Evolutionary conservation across 2,888 invertebrate genomes (phyloP), one percentile per base, ranked within the genome.

Genomic region (Caenorhabditis sinica): DNA sequence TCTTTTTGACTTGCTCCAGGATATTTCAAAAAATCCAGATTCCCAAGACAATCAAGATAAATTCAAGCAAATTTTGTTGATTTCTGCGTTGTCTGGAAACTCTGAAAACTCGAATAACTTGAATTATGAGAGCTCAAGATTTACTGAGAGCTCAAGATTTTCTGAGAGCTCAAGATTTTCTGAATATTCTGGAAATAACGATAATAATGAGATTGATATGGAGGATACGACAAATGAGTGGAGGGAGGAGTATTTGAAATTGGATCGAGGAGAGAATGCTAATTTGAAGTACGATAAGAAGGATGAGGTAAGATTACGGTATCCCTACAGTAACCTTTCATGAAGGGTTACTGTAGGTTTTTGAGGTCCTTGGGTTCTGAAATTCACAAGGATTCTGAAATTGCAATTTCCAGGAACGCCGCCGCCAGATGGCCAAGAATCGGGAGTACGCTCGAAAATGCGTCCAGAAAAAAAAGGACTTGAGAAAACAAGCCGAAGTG

Each of bases 381-480:
- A 58, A 25, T 25, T 25, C 56, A 60, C 5, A 17, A 36, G 33
- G 33, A 36, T 36, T 36, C 33, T 36, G 9, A 33, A 61, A n/a
- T 36, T 8, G 1, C 15, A n/a, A 23, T 58, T 60, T 72, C 33
- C 56, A 79, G 72, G 80, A 80, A 36, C 80, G 80, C 6, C 72
- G 40, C n/a, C 72, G 65, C 17, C 80, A 80, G 28, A 80, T 80
- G 80, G 80, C 72, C 2, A 80, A 80, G n/a, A 80, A 80, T 28
- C 65, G 80, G 0, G 80, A 80, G 45, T 80, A 80, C 66, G 80
- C 80, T 4, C 15, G 80, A 49, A 80, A 80, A 43, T 80, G 80
- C 33, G 80, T 80, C 5, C 80, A 80, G 17, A 80, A 80, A 56
- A 80, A 80, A 28, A 80, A 80, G 30, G 72, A 80, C 20, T 15